phyloP scores from a whole-genome alignment of 2,113 vertebrate genomes.

The Melanotaenia duboulayi region DNA sequence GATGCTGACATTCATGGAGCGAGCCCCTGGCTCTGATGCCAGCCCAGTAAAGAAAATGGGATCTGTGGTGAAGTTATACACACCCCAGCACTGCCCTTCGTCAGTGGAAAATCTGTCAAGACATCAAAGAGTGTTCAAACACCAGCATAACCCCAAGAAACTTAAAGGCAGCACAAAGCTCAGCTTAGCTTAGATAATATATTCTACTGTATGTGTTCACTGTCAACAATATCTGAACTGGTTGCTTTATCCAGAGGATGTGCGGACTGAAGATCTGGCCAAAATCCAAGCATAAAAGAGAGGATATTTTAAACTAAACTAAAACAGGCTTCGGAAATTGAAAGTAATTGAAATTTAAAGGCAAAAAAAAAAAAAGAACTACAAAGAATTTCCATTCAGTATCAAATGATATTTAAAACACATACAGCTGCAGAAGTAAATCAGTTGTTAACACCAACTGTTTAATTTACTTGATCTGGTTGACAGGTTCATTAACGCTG shows the following conservation, averaged over 20 bases:
- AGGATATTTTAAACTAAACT: too few relatives aligned
- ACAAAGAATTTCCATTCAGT: too few relatives aligned
- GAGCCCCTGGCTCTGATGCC: slow-evolving; percentile 92
- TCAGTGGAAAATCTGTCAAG: slow-evolving; percentile 92
- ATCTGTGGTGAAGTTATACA: slow-evolving; percentile 84
- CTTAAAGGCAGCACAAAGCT: neutral
- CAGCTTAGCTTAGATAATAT: too few relatives aligned
- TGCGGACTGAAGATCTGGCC: too few relatives aligned
- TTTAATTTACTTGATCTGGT: slow-evolving; percentile 86
- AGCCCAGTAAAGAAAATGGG: slow-evolving; percentile 91
- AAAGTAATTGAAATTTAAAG: too few relatives aligned
- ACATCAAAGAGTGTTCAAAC: neutral
- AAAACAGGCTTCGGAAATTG: too few relatives aligned
- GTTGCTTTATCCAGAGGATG: neutral
- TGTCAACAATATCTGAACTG: neutral
- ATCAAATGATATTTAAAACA: neutral
- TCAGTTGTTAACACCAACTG: neutral
- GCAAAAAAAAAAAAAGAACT: too few relatives aligned
- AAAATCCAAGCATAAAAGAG: too few relatives aligned
- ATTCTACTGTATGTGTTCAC: too few relatives aligned
- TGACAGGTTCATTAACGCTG: slow-evolving; percentile 76
- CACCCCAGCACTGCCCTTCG: slow-evolving; percentile 94
- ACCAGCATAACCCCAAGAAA: neutral
- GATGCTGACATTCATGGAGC: slow-evolving; percentile 93
- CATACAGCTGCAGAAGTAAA: neutral